Base-by-base conservation (phyloP, 2,888 invertebrate genomes). In the Lottia gigantea region DNA sequence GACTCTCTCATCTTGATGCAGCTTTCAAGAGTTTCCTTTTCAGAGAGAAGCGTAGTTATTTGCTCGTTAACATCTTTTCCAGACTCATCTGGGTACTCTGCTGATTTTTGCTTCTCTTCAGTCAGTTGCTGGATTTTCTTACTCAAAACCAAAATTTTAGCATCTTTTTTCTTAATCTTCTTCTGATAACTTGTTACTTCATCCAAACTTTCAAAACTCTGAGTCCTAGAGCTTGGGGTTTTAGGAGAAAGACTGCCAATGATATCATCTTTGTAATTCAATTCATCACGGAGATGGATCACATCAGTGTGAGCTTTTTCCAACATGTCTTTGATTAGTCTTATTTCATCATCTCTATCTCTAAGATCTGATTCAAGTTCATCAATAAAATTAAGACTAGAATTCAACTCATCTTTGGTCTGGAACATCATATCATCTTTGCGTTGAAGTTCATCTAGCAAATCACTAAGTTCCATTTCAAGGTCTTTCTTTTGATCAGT, bases 331-430 rank as follows among this genome's bases (percentile, higher is more conserved):
- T 71, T 62, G 16, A 71, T 62, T 25, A 46, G 46, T 61, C 46
- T 71, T n/a, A 74, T 68, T 63, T 72, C 71, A 68, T 71, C 72
- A 62, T 72, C 69, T 73, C 71, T 73, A 40, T 71, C 66, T 47
- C 73, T 67, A 61, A 70, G 23, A 40, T 63, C 66, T 65, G 66
- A 26, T 14, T 70, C 67, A 7, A 70, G 66, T 63, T 73, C 71
- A 64, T 67, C 68, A 12, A 67, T 46, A 14, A 49, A 49, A 19
- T 49, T 49, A 49, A 16, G 19, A 49, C 49, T 49, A 19, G 49
- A 49, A 49, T 49, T 49, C 7, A 49, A 19, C 16, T 49, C 49
- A 19, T 49, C 49, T 49, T 49, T 49, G 16, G 49, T 49, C 19
- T 49, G 49, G 19, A 49, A 49, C n/a, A 49, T 11, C 49, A 49